Conservation (phyloP, 2,888 invertebrate genomes). For the Dichetophora obliterata region DNA sequence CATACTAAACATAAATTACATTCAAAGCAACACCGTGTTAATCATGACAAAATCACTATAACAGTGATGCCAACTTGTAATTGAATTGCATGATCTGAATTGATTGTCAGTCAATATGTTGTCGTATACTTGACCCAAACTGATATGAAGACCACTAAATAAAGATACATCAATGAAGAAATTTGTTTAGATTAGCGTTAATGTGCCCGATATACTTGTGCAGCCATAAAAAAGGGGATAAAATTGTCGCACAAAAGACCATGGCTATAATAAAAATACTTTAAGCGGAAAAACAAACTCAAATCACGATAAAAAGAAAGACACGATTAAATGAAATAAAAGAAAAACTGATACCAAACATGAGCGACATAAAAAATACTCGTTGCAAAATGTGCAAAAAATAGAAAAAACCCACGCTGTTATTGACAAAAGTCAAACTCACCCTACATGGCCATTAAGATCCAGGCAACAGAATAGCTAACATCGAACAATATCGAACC, state of each 20-base stretch:
- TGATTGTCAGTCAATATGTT: constrained; percentile 29
- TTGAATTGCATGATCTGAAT: constrained; percentile 67
- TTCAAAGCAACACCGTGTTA: constrained; percentile 6
- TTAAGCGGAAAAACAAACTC: constrained; percentile 68
- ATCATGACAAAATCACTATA: constrained; percentile 42
- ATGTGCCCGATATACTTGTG: constrained; percentile 46
- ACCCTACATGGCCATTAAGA: constrained; percentile 3
- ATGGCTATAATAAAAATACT: constrained; percentile 62
- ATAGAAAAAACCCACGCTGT: not conserved
- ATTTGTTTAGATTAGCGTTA: constrained; percentile 68
- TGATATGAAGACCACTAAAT: constrained; percentile 30
- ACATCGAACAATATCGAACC: constrained; percentile 30
- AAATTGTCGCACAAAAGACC: constrained; percentile 35
- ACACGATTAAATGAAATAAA: constrained; percentile 4
- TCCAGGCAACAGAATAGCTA: constrained; percentile 26
- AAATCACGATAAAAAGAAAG: constrained; percentile 46
- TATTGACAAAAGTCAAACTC: not conserved
- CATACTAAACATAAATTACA: not conserved
- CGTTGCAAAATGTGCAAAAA: not conserved
- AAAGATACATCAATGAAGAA: constrained; percentile 51
- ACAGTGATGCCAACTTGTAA: constrained; percentile 61
- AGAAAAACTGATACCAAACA: constrained; percentile 1
- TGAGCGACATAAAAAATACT: constrained; percentile 16
- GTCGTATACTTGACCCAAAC: constrained; percentile 27
- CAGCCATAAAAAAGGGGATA: constrained; percentile 27